Evolutionary conservation across 2,888 invertebrate species (phyloP).

Genomic region (Podabrus alpinus): DNA sequence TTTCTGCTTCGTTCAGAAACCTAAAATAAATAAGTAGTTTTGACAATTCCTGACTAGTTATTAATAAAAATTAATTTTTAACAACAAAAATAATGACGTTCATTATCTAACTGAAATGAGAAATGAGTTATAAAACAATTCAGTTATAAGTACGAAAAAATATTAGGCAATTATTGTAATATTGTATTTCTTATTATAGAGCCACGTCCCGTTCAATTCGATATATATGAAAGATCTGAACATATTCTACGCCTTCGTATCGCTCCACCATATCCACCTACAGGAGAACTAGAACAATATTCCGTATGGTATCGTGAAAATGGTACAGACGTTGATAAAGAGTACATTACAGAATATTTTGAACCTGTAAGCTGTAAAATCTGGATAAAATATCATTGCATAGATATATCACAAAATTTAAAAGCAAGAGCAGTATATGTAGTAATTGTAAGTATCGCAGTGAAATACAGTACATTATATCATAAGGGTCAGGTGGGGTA

Average conservation of each 20-base stretch:
- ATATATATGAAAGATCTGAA: constrained; percentile 31
- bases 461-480: neutral
- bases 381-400: constrained; percentile 10
- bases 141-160: no score
- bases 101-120: no score
- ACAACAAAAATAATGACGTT: no score
- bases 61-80: no score
- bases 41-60: no score
- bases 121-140: no score
- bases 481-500: no score
- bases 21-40: no score
- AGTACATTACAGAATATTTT: neutral
- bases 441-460: neutral
- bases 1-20: no score
- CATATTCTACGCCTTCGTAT: constrained; percentile 38
- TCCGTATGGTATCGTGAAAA: constrained; percentile 13
- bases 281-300: constrained; percentile 38
- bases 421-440: neutral
- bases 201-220: constrained; percentile 13
- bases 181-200: neutral
- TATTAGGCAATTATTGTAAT: no score
- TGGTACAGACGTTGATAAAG: neutral
- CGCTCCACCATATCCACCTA: constrained; percentile 43
- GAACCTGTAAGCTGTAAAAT: constrained; percentile 1
- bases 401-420: neutral